Evolutionary conservation across 2,797 vertebrate species (phyloP).

Genomic region (Manis pentadactyla): DNA sequence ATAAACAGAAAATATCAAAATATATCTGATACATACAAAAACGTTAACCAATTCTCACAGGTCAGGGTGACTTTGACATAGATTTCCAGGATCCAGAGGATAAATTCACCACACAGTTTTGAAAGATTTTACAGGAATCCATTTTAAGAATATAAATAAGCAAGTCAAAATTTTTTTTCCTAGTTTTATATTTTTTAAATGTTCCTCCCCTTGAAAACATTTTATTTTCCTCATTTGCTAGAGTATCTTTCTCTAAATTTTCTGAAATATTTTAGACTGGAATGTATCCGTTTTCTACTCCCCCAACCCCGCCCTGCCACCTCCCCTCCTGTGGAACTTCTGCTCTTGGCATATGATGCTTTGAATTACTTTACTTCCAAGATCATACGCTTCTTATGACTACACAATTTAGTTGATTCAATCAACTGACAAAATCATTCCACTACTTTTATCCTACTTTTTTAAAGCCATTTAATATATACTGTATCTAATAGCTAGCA

Average conservation of each 20-base stretch:
- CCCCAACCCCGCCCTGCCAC: background rate
- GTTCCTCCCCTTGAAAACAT: background rate
- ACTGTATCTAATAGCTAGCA: background rate
- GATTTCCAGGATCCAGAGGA: background rate
- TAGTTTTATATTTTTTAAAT: background rate
- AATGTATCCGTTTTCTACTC: background rate
- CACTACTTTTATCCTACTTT: background rate
- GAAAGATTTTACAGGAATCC: background rate
- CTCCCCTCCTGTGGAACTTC: background rate
- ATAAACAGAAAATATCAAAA: background rate
- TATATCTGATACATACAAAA: background rate
- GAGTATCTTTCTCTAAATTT: background rate
- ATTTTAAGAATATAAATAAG: slow-evolving; percentile 8
- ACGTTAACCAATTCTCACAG: background rate
- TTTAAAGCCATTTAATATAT: background rate
- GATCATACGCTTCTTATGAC: background rate
- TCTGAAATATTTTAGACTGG: background rate
- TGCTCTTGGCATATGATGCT: background rate
- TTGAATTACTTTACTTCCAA: background rate
- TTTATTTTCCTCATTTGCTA: background rate
- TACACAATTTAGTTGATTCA: background rate
- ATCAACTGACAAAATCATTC: background rate
- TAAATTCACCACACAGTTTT: background rate
- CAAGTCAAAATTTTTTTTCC: background rate
- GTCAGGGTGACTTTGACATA: background rate